phyloP scores from a whole-genome alignment of 2,888 invertebrate genomes.

The Ochlodes sylvanus region DNA sequence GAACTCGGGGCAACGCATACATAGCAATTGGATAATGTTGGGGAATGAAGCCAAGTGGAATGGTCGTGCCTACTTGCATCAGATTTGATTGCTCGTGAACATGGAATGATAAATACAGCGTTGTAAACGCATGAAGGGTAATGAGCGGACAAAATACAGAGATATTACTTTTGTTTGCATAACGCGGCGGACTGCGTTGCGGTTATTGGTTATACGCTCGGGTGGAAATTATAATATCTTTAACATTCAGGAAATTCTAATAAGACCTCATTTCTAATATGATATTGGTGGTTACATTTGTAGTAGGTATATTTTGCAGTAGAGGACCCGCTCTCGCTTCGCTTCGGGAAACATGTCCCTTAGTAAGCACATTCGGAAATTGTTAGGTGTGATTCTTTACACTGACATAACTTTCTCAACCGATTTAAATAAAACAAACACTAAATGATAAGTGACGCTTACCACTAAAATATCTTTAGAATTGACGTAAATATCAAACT shows the following conservation, averaged over 20 bases:
- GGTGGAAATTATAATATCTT: constrained; percentile 1
- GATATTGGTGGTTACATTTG: no score
- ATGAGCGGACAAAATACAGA: constrained; percentile 26
- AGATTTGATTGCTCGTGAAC: constrained; percentile 36
- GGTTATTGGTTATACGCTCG: not conserved
- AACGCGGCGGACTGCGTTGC: constrained; percentile 3
- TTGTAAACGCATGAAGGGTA: constrained; percentile 28
- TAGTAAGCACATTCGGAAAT: no score
- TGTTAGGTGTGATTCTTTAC: no score
- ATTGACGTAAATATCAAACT: no score
- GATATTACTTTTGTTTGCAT: constrained; percentile 17
- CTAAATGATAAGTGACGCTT: no score
- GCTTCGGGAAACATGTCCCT: no score
- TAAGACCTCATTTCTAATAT: not conserved
- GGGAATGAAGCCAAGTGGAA: constrained; percentile 34
- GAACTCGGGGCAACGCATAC: constrained; percentile 34
- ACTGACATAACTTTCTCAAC: no score
- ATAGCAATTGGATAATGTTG: constrained; percentile 36
- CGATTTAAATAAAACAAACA: no score
- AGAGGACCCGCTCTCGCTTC: no score
- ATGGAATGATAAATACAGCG: constrained; percentile 31
- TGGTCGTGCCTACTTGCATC: constrained; percentile 23
- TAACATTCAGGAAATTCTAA: not conserved
- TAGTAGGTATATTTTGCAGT: no score
- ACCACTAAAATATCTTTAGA: no score